Base-by-base conservation (phyloP, 2,888 invertebrate species). In the Capitulum mitella region DNA sequence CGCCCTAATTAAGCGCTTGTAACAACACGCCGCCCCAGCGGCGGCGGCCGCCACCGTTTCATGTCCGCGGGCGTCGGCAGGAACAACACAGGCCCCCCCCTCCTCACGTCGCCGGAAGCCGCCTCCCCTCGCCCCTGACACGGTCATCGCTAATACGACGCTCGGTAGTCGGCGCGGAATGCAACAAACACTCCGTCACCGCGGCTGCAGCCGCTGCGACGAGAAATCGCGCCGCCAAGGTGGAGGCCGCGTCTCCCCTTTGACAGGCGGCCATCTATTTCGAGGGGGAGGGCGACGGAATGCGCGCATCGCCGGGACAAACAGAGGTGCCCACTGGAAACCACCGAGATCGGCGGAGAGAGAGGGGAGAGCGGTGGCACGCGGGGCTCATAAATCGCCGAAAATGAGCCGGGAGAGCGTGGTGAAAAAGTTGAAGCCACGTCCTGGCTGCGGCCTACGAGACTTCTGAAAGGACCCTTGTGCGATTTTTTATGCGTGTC, bases 141-240 rank as follows among this genome's bases (percentile, higher is more conserved):
- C 64, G 64, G 64, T 64, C 64, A 37, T 64, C 64, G 64, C 64
- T 64, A 64, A 64, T 64, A 6, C 19, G 34, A 19, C 64, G 26
- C 34, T 1, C 64, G 6, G 64, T 34, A 32, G 34, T 6, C 34
- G 64, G 10, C 58, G 10, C 19, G 64, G 64, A 64, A 64, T 64
- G 64, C 64, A 64, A 64, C 64, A 64, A 64, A 64, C 64, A 64
- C 64, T 64, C 64, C 0, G 34, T 64, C 64, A 64, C 64, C 64
- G 26, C 6, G 34, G 19, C 34, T 29, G 32, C 22, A 22, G 32
- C 8, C 26, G 8, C 34, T 8, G 3, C 34, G 34, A 3, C 34
- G 34, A 14, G 51, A 26, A 10, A 26, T 6, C 19, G 26, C 51
- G 6, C 2, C 22, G 26, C 22, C 22, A 6, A 26, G 22, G 26